Evolutionary conservation across 2,888 invertebrate species (phyloP).

Genomic region (Sinotaia quadrata): DNA sequence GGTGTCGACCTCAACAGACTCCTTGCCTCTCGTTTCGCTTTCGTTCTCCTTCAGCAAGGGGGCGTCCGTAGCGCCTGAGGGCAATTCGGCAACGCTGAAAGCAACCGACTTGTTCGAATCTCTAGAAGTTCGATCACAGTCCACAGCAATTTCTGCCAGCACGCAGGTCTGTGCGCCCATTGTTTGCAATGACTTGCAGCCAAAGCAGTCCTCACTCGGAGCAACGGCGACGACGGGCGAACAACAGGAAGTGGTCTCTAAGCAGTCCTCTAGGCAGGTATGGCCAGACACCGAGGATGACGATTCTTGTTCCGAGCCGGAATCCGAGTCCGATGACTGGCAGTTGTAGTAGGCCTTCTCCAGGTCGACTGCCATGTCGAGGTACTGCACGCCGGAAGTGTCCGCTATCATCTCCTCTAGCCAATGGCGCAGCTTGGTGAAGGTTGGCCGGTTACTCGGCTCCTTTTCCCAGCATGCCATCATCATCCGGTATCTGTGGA

Average conservation of each 20-base stretch:
- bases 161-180: no score
- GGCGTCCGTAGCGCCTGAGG: no score
- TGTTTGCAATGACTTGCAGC: no score
- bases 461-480: constrained; percentile 49
- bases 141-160: no score
- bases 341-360: constrained; percentile 35
- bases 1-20: constrained; percentile 13
- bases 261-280: neutral
- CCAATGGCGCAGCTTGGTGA: constrained; percentile 41
- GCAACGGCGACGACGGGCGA: no score
- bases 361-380: constrained; percentile 43
- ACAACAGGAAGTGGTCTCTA: neutral
- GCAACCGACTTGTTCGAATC: no score
- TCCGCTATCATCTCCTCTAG: constrained; percentile 54
- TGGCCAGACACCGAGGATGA: neutral
- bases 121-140: no score
- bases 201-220: no score
- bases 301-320: neutral
- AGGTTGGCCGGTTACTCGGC: constrained; percentile 47
- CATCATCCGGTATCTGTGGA: constrained; percentile 59
- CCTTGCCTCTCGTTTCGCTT: no score
- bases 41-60: no score
- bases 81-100: no score
- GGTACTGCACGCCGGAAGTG: constrained; percentile 44
- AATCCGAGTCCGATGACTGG: constrained; percentile 6